These are phyloP conservation scores for Neoseiulus cucumeris DNA, from an alignment of 1,140 invertebrate genomes.

Conservation along the genomic window DNA sequence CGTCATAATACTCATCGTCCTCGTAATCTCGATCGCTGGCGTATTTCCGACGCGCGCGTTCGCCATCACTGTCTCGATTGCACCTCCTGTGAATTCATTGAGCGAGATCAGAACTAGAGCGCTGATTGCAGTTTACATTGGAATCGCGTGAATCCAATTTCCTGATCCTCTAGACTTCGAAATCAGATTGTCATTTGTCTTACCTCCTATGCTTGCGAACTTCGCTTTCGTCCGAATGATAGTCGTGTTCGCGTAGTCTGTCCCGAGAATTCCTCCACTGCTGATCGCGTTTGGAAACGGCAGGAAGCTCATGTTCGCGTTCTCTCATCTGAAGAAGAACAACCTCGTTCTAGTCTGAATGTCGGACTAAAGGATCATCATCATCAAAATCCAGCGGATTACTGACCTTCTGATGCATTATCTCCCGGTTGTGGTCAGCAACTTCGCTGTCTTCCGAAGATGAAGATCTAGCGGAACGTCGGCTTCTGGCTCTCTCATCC, in stretches of 20 bases:
- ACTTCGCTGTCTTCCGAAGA: constrained; percentile 1
- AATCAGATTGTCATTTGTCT: neutral
- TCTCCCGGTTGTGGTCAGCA: neutral
- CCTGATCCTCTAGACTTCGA: too few species aligned
- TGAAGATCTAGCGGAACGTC: neutral
- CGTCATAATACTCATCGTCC: neutral
- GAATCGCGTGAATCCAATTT: too few species aligned
- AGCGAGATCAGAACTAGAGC: too few species aligned
- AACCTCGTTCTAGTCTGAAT: too few species aligned
- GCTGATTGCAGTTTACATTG: too few species aligned
- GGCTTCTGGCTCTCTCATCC: neutral
- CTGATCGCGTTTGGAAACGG: neutral
- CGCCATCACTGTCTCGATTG: neutral
- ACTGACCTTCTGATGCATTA: neutral
- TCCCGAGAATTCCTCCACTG: neutral
- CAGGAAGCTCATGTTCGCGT: neutral
- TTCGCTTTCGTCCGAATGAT: neutral
- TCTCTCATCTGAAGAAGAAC: neutral
- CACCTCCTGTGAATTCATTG: too few species aligned
- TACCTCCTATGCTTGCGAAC: neutral
- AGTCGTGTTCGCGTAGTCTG: neutral
- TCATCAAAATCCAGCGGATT: too few species aligned
- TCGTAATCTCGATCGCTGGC: constrained; percentile 5
- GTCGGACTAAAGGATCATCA: too few species aligned
- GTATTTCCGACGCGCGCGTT: neutral